A percentile compares a stretch with the other conserved stretches of the same genome.
phyloP scores from a whole-genome alignment of 2,797 vertebrate genomes.

The Malurus leucopterus region DNA sequence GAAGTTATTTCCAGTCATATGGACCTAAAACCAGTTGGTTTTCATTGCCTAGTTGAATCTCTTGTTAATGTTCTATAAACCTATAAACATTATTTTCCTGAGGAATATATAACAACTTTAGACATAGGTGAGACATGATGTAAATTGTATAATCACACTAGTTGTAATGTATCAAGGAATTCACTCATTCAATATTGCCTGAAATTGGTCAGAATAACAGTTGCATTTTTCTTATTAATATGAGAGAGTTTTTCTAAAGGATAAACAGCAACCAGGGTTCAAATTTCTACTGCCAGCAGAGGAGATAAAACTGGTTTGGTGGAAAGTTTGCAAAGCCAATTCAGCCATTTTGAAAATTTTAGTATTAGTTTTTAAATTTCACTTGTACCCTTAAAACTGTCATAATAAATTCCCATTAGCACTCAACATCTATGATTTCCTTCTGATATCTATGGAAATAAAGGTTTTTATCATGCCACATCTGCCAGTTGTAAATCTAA shows the following conservation, averaged over 20 bases:
- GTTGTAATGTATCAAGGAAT: not conserved
- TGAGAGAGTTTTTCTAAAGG: not conserved
- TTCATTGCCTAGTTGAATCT: not conserved
- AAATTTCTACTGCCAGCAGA: not conserved
- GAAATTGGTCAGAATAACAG: not conserved
- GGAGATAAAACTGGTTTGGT: not conserved
- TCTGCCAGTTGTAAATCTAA: not conserved
- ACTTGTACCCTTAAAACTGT: not conserved
- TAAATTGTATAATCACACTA: not conserved
- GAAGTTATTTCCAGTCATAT: conserved; percentile 32
- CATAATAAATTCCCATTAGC: not conserved
- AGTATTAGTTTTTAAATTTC: not conserved
- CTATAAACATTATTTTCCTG: not conserved
- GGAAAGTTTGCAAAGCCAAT: not conserved
- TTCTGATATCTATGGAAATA: not conserved
- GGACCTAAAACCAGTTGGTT: not conserved
- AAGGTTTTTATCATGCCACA: not conserved
- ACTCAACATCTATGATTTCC: not conserved
- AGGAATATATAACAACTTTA: not conserved
- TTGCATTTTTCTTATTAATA: not conserved
- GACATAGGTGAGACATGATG: not conserved
- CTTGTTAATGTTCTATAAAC: not conserved
- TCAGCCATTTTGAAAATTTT: not conserved
- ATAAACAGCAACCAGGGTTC: not conserved
- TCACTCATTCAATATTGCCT: not conserved